Conservation (phyloP, 2,113 vertebrate species). For the Cygnus atratus region DNA sequence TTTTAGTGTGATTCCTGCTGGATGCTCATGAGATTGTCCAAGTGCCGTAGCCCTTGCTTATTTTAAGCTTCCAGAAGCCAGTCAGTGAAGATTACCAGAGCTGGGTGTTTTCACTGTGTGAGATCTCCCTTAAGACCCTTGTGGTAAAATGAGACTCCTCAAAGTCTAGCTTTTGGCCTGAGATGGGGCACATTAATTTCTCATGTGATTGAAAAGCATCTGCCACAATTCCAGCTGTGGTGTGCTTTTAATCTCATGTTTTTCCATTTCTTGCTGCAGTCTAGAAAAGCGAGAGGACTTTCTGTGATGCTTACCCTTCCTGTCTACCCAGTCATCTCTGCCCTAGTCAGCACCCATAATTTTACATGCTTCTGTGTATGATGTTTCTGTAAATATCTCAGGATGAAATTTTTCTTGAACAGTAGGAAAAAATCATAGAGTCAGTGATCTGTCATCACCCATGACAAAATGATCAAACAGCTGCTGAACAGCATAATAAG, state of each 20-base stretch:
- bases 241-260: not conserved
- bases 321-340: not conserved
- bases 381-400: not conserved
- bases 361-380: not conserved
- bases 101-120: not conserved
- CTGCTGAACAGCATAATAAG: slow-evolving; percentile 13
- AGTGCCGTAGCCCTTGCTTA: not conserved
- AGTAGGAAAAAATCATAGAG: not conserved
- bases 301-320: not conserved
- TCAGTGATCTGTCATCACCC: not conserved
- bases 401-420: not conserved
- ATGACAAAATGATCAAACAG: not conserved
- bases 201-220: not conserved
- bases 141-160: not conserved
- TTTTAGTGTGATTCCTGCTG: not conserved
- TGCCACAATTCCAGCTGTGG: not conserved
- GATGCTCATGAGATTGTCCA: not conserved
- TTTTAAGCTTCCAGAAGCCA: not conserved
- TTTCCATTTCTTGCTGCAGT: not conserved
- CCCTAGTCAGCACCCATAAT: not conserved
- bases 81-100: not conserved
- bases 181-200: not conserved
- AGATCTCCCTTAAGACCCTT: not conserved
- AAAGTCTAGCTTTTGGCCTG: not conserved
- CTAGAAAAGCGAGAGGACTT: not conserved